Evolutionary conservation across 2,113 vertebrate species (phyloP).

Genomic region (Stomatorhinus ivindoensis): DNA sequence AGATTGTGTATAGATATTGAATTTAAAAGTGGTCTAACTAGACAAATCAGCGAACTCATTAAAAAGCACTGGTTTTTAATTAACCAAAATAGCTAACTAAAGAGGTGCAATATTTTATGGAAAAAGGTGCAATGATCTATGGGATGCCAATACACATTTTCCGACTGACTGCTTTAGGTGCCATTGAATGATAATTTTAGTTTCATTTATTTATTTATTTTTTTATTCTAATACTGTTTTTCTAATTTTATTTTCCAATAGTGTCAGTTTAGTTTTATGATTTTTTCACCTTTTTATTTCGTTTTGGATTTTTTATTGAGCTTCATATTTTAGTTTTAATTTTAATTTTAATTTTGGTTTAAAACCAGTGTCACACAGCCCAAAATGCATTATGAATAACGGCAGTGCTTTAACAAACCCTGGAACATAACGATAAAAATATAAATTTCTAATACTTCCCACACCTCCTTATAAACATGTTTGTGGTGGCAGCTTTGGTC

Average conservation of each 20-base stretch:
- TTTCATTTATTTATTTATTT: not conserved
- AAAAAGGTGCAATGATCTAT: not conserved
- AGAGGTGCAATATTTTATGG: not conserved
- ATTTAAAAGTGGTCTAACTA: not conserved
- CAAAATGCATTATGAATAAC: not conserved
- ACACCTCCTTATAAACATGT: no score
- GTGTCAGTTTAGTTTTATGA: not conserved
- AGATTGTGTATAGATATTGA: constrained; percentile 39
- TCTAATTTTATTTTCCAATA: not conserved
- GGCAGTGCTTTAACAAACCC: not conserved
- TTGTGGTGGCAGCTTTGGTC: not conserved
- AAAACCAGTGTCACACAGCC: not conserved
- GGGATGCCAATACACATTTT: not conserved
- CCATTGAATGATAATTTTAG: not conserved
- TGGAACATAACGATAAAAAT: not conserved
- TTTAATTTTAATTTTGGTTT: not conserved
- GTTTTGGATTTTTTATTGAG: not conserved
- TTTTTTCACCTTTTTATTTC: not conserved
- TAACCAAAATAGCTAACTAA: not conserved
- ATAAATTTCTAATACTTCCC: not conserved
- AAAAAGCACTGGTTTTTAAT: not conserved
- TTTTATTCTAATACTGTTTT: not conserved
- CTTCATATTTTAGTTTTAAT: not conserved
- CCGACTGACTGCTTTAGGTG: not conserved
- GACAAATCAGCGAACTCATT: not conserved